Evolutionary conservation across 2,113 vertebrate species (phyloP), one percentile per base, ranked within the genome.

Genomic region (Psettodes erumei): DNA sequence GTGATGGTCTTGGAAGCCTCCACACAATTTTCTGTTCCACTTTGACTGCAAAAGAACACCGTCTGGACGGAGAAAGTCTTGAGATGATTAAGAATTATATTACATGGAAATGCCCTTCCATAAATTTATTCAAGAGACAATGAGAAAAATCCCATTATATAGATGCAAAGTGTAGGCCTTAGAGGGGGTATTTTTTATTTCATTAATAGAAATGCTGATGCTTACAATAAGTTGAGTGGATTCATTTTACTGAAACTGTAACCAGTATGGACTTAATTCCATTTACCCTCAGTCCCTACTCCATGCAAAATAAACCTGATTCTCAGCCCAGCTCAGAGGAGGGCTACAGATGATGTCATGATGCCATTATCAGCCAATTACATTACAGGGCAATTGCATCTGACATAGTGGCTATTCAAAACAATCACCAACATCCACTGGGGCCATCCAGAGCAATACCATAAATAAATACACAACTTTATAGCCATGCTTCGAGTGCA

Each of bases 331-430:
- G 74, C 77, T 59, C 28, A 1, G 69, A 75, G 79, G 58, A 77
- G 60, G 50, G 67, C 75, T 83, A 58, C 71, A 85, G 62, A 90
- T 91, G 85, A 89, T 85, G 90, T 89, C 86, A 86, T 86, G 68
- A 82, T 81, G 71, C 77, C 75, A 91, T 91, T 91, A 90, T 84
- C 71, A 86, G 82, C 65, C 85, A 86, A 89, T 93, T 89, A 86
- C 82, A 90, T 93, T 91, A 91, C 67, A 81, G 70, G 75, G 75
- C 83, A 89, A 90, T 92, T 87, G 82, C 64, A 53, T 86, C 62
- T 86, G 86, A 90, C 76, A 79, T 89, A 92, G 83, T 83, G 86
- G 77, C 84, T 79, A 87, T 87, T 90, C 68, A 83, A 87, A 89
- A 88, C 83, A 84, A 87, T 90, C 82, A 82, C 63, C 69, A 71